Base-by-base conservation (phyloP, 2,888 invertebrate species). In the Cyrtodaria siliqua region DNA sequence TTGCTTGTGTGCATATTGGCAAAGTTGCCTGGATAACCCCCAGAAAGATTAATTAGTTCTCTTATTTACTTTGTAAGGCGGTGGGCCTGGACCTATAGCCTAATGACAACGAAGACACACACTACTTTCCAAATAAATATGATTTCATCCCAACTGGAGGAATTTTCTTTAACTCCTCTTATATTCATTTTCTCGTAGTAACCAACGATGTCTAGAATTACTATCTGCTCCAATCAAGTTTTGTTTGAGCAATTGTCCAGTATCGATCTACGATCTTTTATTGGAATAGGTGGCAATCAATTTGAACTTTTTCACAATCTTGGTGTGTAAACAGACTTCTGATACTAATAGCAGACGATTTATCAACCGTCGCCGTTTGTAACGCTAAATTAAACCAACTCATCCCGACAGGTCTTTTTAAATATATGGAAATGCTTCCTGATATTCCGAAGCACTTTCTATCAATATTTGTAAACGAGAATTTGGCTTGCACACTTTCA, bases 251-350 rank as follows among this genome's bases (percentile, higher is more conserved):
- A 59, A 59, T 44, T 42, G 44, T 68, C 29, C 49, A 27, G 9
- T 27, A 78, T 78, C 66, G 73, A 74, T 74, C 57, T 47, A 27
- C 53, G 57, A 71, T 73, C 76, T 64, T 33, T 66, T 73, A 70
- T 76, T 71, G 67, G 73, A 62, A 64, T 59, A 60, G 60, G 52
- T 57, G 55, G 80, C 72, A 80, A 80, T 80, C 77, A 77, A 80
- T 77, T 77, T 76, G 62, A 74, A 73, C 70, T 76, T 70, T 73
- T 73, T 73, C 69, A 71, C 73, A 69, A 68, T 71, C 70, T 44
- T 56, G 29, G 63, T 80, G 71, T 73, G 73, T 73, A 80, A 80
- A 80, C 70, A 80, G 68, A 70, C 50, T 69, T 55, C 50, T 26
- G 60, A 42, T 53, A 42, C 67, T 68, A 62, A 67, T 72, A 42